Base-by-base conservation (phyloP, 2,797 vertebrate genomes). In the Lacerta viridis region DNA sequence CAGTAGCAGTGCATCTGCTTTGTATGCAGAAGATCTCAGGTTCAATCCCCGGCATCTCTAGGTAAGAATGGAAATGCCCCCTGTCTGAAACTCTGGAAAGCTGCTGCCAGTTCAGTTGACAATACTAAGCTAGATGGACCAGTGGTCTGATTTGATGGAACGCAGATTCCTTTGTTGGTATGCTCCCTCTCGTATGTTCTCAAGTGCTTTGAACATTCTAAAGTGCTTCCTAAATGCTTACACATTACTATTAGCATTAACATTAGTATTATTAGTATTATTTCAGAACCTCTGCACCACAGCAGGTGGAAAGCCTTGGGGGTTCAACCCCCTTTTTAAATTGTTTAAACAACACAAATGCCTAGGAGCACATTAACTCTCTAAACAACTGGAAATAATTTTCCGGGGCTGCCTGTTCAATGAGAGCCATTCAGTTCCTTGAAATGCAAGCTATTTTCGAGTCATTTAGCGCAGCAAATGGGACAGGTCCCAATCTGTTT, bases 401-500 rank as follows among this genome's bases (percentile, higher is more conserved):
- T 92, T 92, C 94, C 77, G 64, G 85, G 91, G 86, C 88, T 89
- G 88, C 89, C 83, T 90, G 83, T 87, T 94, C 81, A 91, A 75
- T 95, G 79, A 91, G 89, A 94, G 91, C 88, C 79, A 27, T 95
- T 93, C 95, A 95, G 93, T 95, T 96, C 93, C 94, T 96, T 39
- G 33, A 96, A 96, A 96, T 95, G 91, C 94, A 95, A 95, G 92
- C 88, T 72, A 88, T 93, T 95, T 94, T 95, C 90, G 86, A 94
- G 89, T 95, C 92, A 96, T 96, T 95, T 93, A 95, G 90, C 92
- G 90, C 93, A 93, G 92, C 94, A 92, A 96, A 95, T 94, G 93
- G 93, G 87, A 94, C 92, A 88, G 90, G 90, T 85, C 91, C 96
- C 96, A 97, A 96, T 96, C 94, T 95, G 94, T 94, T 96, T 76